A percentile compares a stretch with the other conserved stretches of the same genome.
phyloP scores from a whole-genome alignment of 2,888 invertebrate species.

The Leptopilina myrica region DNA sequence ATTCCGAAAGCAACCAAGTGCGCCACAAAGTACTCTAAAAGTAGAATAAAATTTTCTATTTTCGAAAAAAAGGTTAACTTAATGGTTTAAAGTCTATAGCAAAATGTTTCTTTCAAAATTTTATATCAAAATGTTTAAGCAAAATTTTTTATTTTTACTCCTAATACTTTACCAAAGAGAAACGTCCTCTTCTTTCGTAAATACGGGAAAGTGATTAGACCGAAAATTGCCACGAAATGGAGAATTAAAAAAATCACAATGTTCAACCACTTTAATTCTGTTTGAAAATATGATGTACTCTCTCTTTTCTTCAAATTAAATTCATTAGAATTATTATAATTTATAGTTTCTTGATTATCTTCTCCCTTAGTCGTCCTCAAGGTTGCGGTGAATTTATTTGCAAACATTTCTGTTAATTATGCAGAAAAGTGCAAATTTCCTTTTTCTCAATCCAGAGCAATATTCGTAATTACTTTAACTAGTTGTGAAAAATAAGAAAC shows the following conservation, averaged over 20 bases:
- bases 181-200: not conserved
- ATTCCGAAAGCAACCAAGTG: conserved; percentile 88
- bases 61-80: no score
- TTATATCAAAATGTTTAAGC: no score
- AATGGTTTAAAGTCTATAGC: no score
- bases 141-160: not conserved
- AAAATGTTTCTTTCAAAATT: no score
- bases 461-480: no score
- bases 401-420: no score
- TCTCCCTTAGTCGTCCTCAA: no score
- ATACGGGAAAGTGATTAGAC: not conserved
- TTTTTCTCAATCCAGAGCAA: no score
- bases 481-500: no score
- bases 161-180: not conserved
- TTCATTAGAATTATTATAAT: not conserved
- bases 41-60: no score
- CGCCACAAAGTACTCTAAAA: not conserved
- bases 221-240: not conserved
- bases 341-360: not conserved
- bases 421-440: no score
- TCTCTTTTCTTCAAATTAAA: not conserved
- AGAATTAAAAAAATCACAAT: not conserved
- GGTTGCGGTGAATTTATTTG: no score
- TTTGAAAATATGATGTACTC: not conserved
- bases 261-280: conserved; percentile 15